phyloP scores from a whole-genome alignment of 1,140 invertebrate genomes.

The Drosophila kepulauana region DNA sequence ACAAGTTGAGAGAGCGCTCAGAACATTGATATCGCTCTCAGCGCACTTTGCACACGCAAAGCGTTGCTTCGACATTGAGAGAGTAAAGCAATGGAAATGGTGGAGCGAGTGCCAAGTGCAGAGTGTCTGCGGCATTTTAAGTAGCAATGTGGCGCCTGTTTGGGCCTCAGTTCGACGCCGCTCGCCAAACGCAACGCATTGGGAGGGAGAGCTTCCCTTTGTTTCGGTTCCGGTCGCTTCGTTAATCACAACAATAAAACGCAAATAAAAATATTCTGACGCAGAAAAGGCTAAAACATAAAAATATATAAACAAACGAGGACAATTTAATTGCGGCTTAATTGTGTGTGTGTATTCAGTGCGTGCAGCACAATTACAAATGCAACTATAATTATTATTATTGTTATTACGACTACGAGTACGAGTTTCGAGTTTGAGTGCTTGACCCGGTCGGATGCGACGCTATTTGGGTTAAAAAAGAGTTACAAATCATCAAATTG shows the following conservation, averaged over 20 bases:
- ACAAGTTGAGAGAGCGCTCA: background rate
- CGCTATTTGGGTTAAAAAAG: slow-evolving; percentile 7
- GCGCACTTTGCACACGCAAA: background rate
- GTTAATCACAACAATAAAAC: slow-evolving; percentile 16
- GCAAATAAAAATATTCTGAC: slow-evolving; percentile 17
- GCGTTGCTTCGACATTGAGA: background rate
- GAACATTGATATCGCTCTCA: background rate
- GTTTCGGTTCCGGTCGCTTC: slow-evolving; percentile 1
- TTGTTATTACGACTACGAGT: slow-evolving; percentile 49
- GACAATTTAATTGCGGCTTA: slow-evolving; percentile 22
- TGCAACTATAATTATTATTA: slow-evolving; percentile 20
- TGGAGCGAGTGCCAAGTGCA: slow-evolving; percentile 1
- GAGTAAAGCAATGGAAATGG: background rate
- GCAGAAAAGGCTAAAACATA: background rate
- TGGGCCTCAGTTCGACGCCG: slow-evolving; percentile 43
- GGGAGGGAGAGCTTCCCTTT: slow-evolving; percentile 2
- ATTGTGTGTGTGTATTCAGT: slow-evolving; percentile 19
- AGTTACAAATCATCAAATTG: slow-evolving; percentile 50
- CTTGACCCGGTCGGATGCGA: slow-evolving; percentile 15
- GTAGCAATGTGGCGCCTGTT: slow-evolving; percentile 18
- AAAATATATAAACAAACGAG: slow-evolving; percentile 20
- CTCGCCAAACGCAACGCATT: slow-evolving; percentile 28
- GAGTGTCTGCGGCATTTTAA: slow-evolving; percentile 28
- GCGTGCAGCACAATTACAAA: slow-evolving; percentile 57
- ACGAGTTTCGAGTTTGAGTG: slow-evolving; percentile 21